Evolutionary conservation across 2,797 vertebrate species (phyloP), one percentile per base, ranked within the genome.

Genomic region (Enoplosus armatus): DNA sequence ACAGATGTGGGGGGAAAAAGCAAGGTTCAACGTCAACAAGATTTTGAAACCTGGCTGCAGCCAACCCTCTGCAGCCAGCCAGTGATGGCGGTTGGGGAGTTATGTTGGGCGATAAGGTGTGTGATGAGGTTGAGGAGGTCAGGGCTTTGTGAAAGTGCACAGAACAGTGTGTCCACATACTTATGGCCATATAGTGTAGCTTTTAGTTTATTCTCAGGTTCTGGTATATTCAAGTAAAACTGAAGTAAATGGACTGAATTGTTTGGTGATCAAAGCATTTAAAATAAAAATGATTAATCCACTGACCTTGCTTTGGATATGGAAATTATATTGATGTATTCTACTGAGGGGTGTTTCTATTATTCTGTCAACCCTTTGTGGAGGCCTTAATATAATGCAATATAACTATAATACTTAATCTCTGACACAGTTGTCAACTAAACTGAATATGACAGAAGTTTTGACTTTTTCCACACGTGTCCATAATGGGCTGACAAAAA

Each of bases 381-480:
- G n/a, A n/a, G n/a, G n/a, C n/a, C n/a, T n/a, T n/a, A n/a, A n/a
- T n/a, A n/a, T n/a, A n/a, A n/a, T 39, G 35, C n/a, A 41, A 20
- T 10, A 10, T 9, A 39, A 39, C 58, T 4, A 12, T 22, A 39
- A 39, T 60, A 24, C 14, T 16, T 26, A 37, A 4, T 39, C 22
- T 59, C 33, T 41, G 37, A 26, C 58, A 60, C 43, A 18, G 31
- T 24, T 59, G 6, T 15, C 11, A 64, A 35, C 7, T 15, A 24
- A n/a, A 24, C 8, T 3, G 1, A 11, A 6, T 8, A 27, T 6
- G n/a, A 3, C 10, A 31, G 18, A 16, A 15, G 7, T 6, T 9
- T 6, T 53, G 43, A 35, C 3, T 8, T 55, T 37, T 16, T 56
- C 33, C 39, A 27, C 76, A 70, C n/a, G 55, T 71, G 74, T 29